phyloP scores from a whole-genome alignment of 2,797 vertebrate species.

The Oreochromis grahami region DNA sequence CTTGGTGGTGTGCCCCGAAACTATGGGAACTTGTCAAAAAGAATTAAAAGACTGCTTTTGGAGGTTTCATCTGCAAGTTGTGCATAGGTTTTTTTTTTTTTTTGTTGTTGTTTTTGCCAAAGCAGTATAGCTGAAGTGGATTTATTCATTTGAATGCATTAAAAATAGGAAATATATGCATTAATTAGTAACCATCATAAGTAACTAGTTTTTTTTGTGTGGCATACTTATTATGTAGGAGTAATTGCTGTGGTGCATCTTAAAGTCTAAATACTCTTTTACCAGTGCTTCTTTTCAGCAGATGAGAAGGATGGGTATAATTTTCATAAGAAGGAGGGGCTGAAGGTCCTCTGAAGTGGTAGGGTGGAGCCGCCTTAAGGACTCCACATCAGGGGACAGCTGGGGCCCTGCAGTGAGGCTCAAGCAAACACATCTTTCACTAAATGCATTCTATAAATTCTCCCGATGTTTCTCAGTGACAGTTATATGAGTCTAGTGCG shows the following conservation, averaged over 20 bases:
- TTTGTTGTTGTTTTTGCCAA: background rate
- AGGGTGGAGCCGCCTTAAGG: constrained; percentile 69
- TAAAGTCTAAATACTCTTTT: background rate
- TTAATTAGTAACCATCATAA: background rate
- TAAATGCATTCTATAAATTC: background rate
- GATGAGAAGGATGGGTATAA: constrained; percentile 49
- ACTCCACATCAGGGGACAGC: constrained; percentile 10
- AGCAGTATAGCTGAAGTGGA: background rate
- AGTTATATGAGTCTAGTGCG: background rate
- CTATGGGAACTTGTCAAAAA: background rate
- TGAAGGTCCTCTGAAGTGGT: constrained; percentile 44
- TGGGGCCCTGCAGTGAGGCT: background rate
- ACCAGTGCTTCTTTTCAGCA: background rate
- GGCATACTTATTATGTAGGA: background rate
- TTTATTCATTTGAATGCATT: background rate
- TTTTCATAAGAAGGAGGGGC: constrained; percentile 50
- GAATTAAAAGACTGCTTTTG: background rate
- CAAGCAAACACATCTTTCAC: background rate
- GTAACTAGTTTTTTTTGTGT: background rate
- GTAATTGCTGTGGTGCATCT: background rate
- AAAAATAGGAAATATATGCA: background rate
- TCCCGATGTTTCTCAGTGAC: background rate
- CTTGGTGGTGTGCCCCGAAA: background rate
- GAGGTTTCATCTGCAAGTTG: background rate
- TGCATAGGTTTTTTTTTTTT: background rate